These are phyloP conservation scores for Mimumesa dahlbomi DNA, from an alignment of 2,888 invertebrate species.

Conservation along the genomic window DNA sequence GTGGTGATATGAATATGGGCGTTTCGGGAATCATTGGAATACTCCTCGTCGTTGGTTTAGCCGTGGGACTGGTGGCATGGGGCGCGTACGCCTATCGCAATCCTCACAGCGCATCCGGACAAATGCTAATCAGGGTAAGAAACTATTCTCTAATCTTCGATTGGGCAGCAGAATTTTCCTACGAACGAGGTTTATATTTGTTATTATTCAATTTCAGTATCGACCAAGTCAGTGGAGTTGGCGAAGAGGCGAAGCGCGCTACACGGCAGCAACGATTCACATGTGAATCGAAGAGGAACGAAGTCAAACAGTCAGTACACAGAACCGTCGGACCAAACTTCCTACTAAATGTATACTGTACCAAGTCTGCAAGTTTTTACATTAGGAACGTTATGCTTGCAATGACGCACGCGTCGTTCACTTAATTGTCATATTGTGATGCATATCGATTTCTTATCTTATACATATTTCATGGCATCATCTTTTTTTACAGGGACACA, in stretches of 20 bases:
- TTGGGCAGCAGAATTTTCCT: neutral
- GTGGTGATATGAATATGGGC: conserved; percentile 80
- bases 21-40: conserved; percentile 85
- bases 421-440: conserved; percentile 20
- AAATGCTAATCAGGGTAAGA: conserved; percentile 96
- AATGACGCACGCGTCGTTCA: conserved; percentile 31
- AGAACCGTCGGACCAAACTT: conserved; percentile 73
- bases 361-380: conserved; percentile 63
- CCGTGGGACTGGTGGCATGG: conserved; percentile 89
- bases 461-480: too few relatives aligned
- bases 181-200: too few relatives aligned
- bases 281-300: conserved; percentile 84
- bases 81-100: conserved; percentile 96
- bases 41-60: conserved; percentile 86
- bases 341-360: conserved; percentile 71
- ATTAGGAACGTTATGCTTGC: conserved; percentile 42
- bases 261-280: conserved; percentile 96
- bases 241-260: conserved; percentile 94
- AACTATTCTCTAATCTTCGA: neutral
- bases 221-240: conserved; percentile 97
- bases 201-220: conserved; percentile 89
- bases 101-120: conserved; percentile 97
- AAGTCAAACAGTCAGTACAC: conserved; percentile 62
- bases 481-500: neutral
- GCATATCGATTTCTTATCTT: conserved; percentile 9